Conservation (phyloP, 2,797 vertebrate genomes). For the Phoebastria nigripes region DNA sequence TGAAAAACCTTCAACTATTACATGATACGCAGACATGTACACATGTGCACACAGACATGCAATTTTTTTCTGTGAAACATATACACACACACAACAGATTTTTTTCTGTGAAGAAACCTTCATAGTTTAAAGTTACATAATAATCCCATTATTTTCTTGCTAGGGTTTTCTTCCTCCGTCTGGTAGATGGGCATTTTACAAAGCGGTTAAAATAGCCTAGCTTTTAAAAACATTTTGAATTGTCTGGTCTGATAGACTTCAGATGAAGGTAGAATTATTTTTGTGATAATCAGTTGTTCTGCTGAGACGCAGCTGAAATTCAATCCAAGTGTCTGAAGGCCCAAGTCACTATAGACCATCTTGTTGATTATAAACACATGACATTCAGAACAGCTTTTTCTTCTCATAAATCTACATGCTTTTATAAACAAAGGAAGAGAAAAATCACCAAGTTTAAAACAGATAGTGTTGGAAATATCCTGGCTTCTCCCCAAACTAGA, state of each 20-base stretch:
- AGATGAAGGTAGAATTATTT: background rate
- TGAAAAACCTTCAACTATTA: background rate
- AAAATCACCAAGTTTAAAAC: background rate
- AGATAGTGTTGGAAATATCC: background rate
- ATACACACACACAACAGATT: background rate
- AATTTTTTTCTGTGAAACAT: background rate
- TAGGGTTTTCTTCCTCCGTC: background rate
- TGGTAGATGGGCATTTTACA: background rate
- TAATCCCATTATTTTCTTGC: background rate
- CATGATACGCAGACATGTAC: background rate
- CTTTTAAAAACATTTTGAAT: conserved; percentile 9
- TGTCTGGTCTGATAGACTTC: background rate
- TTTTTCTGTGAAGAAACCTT: background rate
- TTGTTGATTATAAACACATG: background rate
- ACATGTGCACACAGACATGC: background rate
- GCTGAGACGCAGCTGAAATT: background rate
- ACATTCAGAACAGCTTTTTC: background rate
- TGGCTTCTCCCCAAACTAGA: background rate
- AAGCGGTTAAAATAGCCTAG: background rate
- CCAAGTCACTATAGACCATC: background rate
- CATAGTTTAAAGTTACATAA: background rate
- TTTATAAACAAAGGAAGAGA: background rate
- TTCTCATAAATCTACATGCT: background rate
- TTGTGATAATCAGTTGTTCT: background rate
- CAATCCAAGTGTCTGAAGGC: background rate